Evolutionary conservation across 30 jellyfish, hydroid and myxozoan species (phyloP), one percentile per base, ranked within the genome.

Genomic region (Turritopsis rubra): DNA sequence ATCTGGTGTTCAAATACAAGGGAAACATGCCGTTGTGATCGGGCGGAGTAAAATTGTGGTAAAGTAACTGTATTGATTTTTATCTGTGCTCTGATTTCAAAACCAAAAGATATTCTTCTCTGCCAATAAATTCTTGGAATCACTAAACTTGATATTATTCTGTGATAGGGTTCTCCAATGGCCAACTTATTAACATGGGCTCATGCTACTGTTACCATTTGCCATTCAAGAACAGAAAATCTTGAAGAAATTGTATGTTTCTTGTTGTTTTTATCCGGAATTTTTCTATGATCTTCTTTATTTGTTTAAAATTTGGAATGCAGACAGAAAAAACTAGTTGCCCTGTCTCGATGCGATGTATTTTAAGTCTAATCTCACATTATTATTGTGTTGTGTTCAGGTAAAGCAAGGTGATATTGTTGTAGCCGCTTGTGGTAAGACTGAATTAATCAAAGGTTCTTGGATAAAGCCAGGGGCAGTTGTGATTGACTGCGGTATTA

Each of bases 381-480:
- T 60, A 23, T 60, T 60, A 18, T 60, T 18, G 22, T 9, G 19
- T 68, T 68, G 30, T 1, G 28, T 68, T 68, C 21, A 91, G 97
- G 96, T 91, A 5, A 79, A 94, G 75, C 83, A 88, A 53, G 99
- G 95, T 23, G 99, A 94, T 83, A 84, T 94, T 29, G 93, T 94
- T 79, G 96, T 94, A 29, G 99, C 99, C 23, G 99, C 97, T 18
- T 96, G 96, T 83, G 99, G 99, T 22, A 90, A 75, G 16, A 88
- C 93, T 26, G 92, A 94, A 60, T 84, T 94, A 96, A 94, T 94
- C 29, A 94, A 94, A 91, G 97, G 97, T 29, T 89, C 81, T 29
- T 94, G 99, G 99, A 83, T 94, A 9, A 94, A 94, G 75, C 99
- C 96, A 18, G 99, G 99, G 4, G 96, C 99, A 18, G 97, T 94